Conservation (phyloP, 2,888 invertebrate species). For the Machimus atricapillus region DNA sequence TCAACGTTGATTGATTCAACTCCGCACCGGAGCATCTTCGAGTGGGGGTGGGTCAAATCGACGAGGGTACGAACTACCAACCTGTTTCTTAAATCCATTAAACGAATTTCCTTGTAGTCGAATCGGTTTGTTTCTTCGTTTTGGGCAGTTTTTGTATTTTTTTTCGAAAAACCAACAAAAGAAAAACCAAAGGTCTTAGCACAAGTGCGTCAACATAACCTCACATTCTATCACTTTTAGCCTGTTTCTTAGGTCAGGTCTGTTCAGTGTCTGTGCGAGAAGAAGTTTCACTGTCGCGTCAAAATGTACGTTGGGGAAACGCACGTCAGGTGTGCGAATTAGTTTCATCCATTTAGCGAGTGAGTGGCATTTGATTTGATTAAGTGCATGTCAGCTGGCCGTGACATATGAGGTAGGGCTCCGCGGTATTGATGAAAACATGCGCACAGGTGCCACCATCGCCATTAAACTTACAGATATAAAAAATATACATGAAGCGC, state of each 20-base stretch:
- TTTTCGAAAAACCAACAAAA: not conserved
- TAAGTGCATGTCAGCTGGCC: constrained; percentile 46
- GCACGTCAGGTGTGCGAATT: not conserved
- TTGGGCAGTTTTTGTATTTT: not conserved
- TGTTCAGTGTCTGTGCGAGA: not conserved
- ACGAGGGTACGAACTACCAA: not conserved
- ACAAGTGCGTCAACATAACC: constrained; percentile 23
- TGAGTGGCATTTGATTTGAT: constrained; percentile 36
- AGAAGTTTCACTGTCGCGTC: not conserved
- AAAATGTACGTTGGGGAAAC: not conserved
- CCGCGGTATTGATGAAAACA: constrained; percentile 33
- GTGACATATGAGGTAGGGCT: constrained; percentile 24
- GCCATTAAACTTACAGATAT: constrained; percentile 26
- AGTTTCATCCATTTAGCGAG: not conserved
- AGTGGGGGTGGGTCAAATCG: not conserved
- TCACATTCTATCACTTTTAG: constrained; percentile 20
- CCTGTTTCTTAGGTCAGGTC: not conserved
- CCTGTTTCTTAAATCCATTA: constrained; percentile 41
- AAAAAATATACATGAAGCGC: constrained; percentile 9
- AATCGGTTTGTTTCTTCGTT: not conserved
- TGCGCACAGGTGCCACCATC: constrained; percentile 42
- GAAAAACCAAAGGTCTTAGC: constrained; percentile 18
- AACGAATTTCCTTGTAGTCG: not conserved
- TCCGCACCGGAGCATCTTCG: not conserved
- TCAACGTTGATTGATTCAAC: not conserved